Evolutionary conservation across 2,888 invertebrate genomes (phyloP).

Genomic region (Troides oblongomaculatus): DNA sequence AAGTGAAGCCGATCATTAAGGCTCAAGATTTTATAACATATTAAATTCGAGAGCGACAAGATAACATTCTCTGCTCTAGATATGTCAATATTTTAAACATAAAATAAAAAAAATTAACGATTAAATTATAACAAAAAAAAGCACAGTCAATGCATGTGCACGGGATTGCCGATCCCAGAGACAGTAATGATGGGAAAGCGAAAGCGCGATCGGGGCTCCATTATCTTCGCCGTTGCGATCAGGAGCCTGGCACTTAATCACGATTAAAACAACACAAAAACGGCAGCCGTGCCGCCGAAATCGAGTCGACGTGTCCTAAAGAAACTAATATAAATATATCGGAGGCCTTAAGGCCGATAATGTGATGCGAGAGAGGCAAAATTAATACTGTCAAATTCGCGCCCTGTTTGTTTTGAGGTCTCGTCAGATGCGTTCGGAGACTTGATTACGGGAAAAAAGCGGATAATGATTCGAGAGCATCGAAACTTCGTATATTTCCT

Average conservation of each 20-base stretch:
- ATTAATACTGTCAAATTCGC: slow-evolving; percentile 44
- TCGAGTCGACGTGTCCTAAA: slow-evolving; percentile 36
- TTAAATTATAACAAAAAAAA: slow-evolving; percentile 28
- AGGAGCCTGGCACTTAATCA: slow-evolving; percentile 64
- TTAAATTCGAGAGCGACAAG: slow-evolving; percentile 18
- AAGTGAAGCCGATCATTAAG: slow-evolving; percentile 17
- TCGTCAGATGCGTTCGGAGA: slow-evolving; percentile 59
- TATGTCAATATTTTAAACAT: slow-evolving; percentile 25
- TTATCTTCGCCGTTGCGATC: slow-evolving; percentile 61
- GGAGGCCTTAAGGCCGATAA: slow-evolving; percentile 34
- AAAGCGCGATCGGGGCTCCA: slow-evolving; percentile 60
- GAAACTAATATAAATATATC: slow-evolving; percentile 27
- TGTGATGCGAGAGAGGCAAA: slow-evolving; percentile 38
- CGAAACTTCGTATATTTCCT: slow-evolving; percentile 53
- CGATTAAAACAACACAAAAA: slow-evolving; percentile 56
- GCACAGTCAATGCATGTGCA: slow-evolving; percentile 25
- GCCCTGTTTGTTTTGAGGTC: slow-evolving; percentile 69
- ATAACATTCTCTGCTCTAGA: slow-evolving; percentile 29
- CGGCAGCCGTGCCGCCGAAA: slow-evolving; percentile 36
- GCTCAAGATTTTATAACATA: slow-evolving; percentile 18
- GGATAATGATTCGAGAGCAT: slow-evolving; percentile 60
- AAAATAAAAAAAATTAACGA: slow-evolving; percentile 19
- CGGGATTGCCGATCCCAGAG: slow-evolving; percentile 44
- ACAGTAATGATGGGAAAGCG: slow-evolving; percentile 68
- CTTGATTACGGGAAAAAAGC: slow-evolving; percentile 64